Percentiles rank a stretch among this genome's conserved stretches.
phyloP scores from a whole-genome alignment of 2,888 invertebrate genomes.

The Catocala sponsa region DNA sequence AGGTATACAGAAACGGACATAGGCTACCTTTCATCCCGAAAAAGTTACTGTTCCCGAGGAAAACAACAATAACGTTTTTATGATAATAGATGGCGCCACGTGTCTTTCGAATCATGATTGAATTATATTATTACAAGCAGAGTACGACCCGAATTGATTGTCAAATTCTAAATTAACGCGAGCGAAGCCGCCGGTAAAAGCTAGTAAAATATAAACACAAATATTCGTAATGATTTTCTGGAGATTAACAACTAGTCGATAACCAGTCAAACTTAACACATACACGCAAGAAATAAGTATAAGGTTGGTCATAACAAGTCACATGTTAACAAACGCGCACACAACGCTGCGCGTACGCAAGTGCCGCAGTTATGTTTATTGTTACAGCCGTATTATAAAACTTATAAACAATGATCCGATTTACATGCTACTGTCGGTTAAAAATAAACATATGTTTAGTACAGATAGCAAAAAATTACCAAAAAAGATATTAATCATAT shows the following conservation, averaged over 20 bases:
- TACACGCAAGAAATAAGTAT: not conserved
- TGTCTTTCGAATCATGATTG: too few relatives aligned
- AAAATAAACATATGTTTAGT: constrained; percentile 71
- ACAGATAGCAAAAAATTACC: constrained; percentile 55
- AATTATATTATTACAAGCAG: too few relatives aligned
- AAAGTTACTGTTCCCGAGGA: too few relatives aligned
- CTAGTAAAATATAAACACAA: too few relatives aligned
- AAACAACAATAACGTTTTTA: too few relatives aligned
- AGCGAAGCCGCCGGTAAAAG: too few relatives aligned
- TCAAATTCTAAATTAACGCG: too few relatives aligned
- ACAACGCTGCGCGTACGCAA: constrained; percentile 48
- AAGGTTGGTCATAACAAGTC: not conserved
- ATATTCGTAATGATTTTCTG: constrained; percentile 1
- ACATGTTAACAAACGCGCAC: constrained; percentile 12
- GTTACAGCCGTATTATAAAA: constrained; percentile 74
- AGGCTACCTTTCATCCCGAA: too few relatives aligned
- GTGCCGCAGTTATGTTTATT: constrained; percentile 71
- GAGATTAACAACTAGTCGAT: constrained; percentile 12
- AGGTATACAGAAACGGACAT: too few relatives aligned
- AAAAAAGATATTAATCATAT: constrained; percentile 1
- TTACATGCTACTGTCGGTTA: constrained; percentile 77
- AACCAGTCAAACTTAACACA: constrained; percentile 7
- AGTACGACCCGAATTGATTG: too few relatives aligned
- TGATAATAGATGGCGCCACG: too few relatives aligned
- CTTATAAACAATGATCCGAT: constrained; percentile 82